These are phyloP conservation scores for Acanthisitta chloris DNA, from an alignment of 2,113 vertebrate species.

Conservation along the genomic window DNA sequence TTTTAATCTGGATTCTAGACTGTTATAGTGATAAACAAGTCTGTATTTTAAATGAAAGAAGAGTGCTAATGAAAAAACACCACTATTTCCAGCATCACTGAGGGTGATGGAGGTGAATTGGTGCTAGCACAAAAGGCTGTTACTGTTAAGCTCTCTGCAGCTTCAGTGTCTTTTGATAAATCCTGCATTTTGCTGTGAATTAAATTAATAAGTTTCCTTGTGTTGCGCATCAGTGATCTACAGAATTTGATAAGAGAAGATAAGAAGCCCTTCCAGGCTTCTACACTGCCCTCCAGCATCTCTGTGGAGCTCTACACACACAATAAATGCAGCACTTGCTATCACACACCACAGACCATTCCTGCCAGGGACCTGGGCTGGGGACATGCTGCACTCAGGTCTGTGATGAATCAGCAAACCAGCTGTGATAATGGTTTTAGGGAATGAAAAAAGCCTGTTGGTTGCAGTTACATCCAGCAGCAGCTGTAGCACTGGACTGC, in stretches of 20 bases:
- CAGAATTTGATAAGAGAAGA: not conserved
- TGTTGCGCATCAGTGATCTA: not conserved
- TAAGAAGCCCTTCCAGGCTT: not conserved
- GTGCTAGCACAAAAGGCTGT: not conserved
- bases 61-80: not conserved
- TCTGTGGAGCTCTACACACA: rapidly evolving
- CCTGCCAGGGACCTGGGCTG: not conserved
- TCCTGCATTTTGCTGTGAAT: not conserved
- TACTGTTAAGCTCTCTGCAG: not conserved
- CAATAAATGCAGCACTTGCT: not conserved
- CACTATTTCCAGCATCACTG: not conserved
- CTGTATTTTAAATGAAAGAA: not conserved
- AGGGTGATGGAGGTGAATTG: not conserved
- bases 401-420: not conserved
- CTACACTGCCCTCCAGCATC: not conserved
- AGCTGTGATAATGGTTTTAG: not conserved
- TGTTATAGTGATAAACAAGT: not conserved
- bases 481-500: not conserved
- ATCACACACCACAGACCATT: rapidly evolving
- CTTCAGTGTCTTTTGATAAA: not conserved
- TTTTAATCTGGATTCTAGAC: not conserved
- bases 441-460: not conserved
- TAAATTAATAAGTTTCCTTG: not conserved
- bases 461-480: rapidly evolving
- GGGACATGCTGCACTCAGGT: not conserved